Evolutionary conservation across 2,797 vertebrate genomes (phyloP).

Genomic region (Labroides dimidiatus): DNA sequence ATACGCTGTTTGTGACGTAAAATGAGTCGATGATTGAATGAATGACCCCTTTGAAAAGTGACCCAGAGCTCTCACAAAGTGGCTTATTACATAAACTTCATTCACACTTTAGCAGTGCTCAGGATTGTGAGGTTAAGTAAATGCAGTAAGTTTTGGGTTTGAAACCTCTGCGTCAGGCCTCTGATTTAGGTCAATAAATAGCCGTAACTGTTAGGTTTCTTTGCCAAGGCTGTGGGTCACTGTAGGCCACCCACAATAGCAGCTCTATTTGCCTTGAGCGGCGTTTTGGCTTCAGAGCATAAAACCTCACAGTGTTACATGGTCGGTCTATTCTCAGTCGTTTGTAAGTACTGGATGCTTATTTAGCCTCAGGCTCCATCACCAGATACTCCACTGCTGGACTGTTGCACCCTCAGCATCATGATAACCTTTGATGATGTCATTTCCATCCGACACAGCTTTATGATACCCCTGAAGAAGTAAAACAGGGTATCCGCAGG

Average conservation of each 20-base stretch:
- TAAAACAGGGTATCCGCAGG: no score
- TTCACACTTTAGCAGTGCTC: slow-evolving; percentile 49
- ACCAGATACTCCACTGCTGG: slow-evolving; percentile 43
- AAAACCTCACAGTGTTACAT: slow-evolving; percentile 71
- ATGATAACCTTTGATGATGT: slow-evolving; percentile 24
- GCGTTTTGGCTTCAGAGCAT: slow-evolving; percentile 62
- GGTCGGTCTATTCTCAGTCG: slow-evolving; percentile 60
- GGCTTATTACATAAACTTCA: slow-evolving; percentile 60
- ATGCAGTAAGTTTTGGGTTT: slow-evolving; percentile 62
- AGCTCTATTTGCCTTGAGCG: slow-evolving; percentile 82
- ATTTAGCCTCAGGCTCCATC: slow-evolving; percentile 56
- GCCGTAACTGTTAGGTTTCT: slow-evolving; percentile 75
- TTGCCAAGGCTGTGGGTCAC: slow-evolving; percentile 82
- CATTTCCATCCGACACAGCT: slow-evolving; percentile 22
- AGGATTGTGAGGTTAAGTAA: slow-evolving; percentile 65
- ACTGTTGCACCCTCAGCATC: slow-evolving; percentile 34
- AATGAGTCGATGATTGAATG: slow-evolving; percentile 61
- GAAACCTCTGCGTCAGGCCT: slow-evolving; percentile 72
- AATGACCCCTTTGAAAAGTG: slow-evolving; percentile 61
- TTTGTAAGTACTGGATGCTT: slow-evolving; percentile 64
- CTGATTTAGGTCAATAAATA: slow-evolving; percentile 80
- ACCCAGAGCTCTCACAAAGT: slow-evolving; percentile 45
- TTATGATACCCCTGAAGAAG: slow-evolving; percentile 10
- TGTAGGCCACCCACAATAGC: slow-evolving; percentile 82
- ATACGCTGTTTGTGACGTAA: slow-evolving; percentile 38